Conservation (phyloP, 2,113 vertebrate genomes). For the Silurus meridionalis region DNA sequence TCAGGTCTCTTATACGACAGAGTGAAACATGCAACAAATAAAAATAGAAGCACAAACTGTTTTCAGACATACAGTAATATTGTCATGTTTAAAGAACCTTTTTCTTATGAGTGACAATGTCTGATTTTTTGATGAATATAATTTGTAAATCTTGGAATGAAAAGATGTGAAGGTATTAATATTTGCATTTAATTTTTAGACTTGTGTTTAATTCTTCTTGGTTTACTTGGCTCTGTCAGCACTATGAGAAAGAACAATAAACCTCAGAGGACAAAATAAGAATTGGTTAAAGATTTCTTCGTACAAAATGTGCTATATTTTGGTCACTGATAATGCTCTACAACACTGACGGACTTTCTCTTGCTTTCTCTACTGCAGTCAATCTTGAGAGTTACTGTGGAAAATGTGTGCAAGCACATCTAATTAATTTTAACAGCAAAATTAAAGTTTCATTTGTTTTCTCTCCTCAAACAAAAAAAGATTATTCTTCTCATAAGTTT, state of each 20-base stretch:
- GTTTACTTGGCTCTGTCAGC: slow-evolving; percentile 21
- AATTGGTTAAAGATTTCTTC: background rate
- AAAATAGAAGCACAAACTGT: slow-evolving; percentile 11
- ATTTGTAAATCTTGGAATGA: background rate
- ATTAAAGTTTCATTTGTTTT: background rate
- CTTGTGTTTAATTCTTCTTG: slow-evolving; percentile 11
- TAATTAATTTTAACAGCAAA: background rate
- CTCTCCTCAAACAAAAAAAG: background rate
- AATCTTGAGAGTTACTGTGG: background rate
- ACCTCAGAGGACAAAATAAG: slow-evolving; percentile 8
- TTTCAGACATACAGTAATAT: background rate
- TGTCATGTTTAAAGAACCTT: background rate
- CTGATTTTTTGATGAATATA: slow-evolving; percentile 8
- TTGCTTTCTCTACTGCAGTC: background rate
- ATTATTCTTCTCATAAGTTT: background rate
- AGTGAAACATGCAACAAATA: background rate
- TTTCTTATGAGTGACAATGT: background rate
- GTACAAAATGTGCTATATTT: background rate
- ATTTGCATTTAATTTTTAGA: slow-evolving; percentile 5
- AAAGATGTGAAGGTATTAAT: slow-evolving; percentile 1
- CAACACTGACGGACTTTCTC: background rate
- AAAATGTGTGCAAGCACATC: background rate
- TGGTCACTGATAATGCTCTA: background rate
- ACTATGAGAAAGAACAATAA: slow-evolving; percentile 41
- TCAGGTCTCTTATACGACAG: background rate